Evolutionary conservation across 2,888 invertebrate species (phyloP), one percentile per base, ranked within the genome.

Genomic region (Polymixis lichenea): DNA sequence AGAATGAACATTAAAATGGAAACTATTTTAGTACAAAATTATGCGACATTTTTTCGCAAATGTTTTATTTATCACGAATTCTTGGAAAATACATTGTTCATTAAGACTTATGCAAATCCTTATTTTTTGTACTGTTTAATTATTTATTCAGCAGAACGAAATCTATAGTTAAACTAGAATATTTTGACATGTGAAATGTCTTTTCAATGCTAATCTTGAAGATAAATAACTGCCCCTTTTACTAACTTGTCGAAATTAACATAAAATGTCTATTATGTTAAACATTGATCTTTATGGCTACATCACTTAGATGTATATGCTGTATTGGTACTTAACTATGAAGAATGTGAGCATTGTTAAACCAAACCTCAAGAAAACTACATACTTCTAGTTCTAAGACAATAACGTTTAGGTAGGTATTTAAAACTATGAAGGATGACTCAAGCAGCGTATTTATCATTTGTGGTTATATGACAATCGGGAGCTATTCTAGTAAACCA

Each of bases 131-230:
- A 25, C 0, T 32, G 2, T 38, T 32, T 9, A 56, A 66, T 58
- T 62, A 75, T 69, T 51, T 49, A 64, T 65, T 32, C 25, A 58
- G 17, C 56, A 49, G 15, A 46, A 51, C n/a, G n/a, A 65, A 38
- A 78, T 51, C 28, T 78, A n/a, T 53, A 22, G 5, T 28, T 15
- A 55, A 55, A 38, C 58, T 53, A 56, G 13, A 70, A 46, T 15
- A 70, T 70, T 61, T 32, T 51, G 65, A 56, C 69, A 61, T 51
- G 43, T 64, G 53, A 46, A 67, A 83, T 53, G n/a, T 51, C 6
- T 68, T 68, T 69, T 72, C 4, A 51, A 67, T 75, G 76, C 15
- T 68, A 82, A 82, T 79, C 15, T 77, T 58, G 51, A 53, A 62
- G 55, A 55, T 65, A 25, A 67, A 56, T 32, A 25, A 46, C 13